Evolutionary conservation across 1,140 invertebrate genomes (phyloP), one percentile per base, ranked within the genome.

Genomic region (Papilio machaon): DNA sequence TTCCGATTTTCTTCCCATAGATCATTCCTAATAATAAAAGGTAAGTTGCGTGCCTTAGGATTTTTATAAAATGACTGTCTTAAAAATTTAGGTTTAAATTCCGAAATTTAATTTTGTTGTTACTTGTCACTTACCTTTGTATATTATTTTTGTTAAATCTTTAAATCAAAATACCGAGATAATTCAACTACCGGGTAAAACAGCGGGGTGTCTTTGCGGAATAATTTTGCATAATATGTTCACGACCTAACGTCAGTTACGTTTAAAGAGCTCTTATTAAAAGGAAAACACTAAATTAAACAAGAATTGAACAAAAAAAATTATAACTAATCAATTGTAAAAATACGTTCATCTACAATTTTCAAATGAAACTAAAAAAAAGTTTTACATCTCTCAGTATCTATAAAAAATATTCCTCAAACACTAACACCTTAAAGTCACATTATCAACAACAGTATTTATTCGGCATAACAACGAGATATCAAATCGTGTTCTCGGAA

Each of bases 211-310:
- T n/a, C 0, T 58, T 58, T 17, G n/a, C 54, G 54, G 54, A 58
- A 58, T 58, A 58, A 58, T 58, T 58, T 58, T 58, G 54, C 54
- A 58, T 58, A 58, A 58, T n/a, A 58, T 52, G 49, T 19, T 58
- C 54, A n/a, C 54, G n/a, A 58, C 1, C 54, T 2, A n/a, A 58
- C 54, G 54, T 58, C 54, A 58, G 54, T 58, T 58, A 58, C n/a
- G 2, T 13, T 49, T 49, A 49, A 13, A 9, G 17, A 58, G 54
- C 6, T 1, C 17, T 58, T 58, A 58, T 19, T 58, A 17, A 58
- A 58, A 58, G 6, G 17, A 9, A 58, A 58, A 58, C 54, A 19
- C 13, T 58, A 58, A 58, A 19, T 19, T 58, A 58, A 58, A 58
- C n/a, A n/a, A 58, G 8, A 7, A 17, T 52, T 5, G 15, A 52